A percentile compares a stretch with the other conserved stretches of the same genome.
phyloP scores from a whole-genome alignment of 1,140 invertebrate species.

The Drosophila gunungcola region DNA sequence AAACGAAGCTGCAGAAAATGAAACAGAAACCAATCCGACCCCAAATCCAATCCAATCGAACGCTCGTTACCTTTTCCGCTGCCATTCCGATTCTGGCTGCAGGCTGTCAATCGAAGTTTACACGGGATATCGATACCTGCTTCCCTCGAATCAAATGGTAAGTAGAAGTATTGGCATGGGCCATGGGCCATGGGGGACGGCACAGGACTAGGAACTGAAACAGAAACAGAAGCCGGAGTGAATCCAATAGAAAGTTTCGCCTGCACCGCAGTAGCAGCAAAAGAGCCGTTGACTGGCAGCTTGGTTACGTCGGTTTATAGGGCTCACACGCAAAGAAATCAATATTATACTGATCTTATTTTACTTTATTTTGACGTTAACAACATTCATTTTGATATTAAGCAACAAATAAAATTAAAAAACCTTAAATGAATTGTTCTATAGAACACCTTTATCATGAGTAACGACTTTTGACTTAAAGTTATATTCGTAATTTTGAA shows the following conservation, averaged over 20 bases:
- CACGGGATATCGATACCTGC: conserved; percentile 48
- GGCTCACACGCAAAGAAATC: background rate
- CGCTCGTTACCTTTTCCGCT: conserved; percentile 23
- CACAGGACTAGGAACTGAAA: conserved; percentile 7
- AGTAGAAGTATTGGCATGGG: conserved; percentile 4
- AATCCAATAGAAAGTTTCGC: conserved; percentile 64
- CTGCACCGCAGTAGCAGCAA: conserved; percentile 42
- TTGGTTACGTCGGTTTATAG: conserved; percentile 20
- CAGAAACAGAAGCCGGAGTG: conserved; percentile 4
- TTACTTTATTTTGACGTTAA: too few species aligned
- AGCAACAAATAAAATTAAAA: too few species aligned
- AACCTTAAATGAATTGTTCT: too few species aligned
- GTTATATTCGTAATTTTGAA: too few species aligned
- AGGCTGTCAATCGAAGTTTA: conserved; percentile 68
- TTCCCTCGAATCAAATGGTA: conserved; percentile 41
- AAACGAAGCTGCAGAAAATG: conserved; percentile 2
- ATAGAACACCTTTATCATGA: too few species aligned
- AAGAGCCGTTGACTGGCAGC: conserved; percentile 64
- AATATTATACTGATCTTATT: too few species aligned
- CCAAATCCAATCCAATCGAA: conserved; percentile 32
- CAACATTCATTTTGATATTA: too few species aligned
- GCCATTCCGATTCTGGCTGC: conserved; percentile 34
- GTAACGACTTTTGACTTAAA: too few species aligned
- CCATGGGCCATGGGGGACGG: conserved; percentile 1
- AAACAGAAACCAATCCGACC: conserved; percentile 28